Evolutionary conservation across 2,797 vertebrate species (phyloP).

Genomic region (Cichlasoma orientale): DNA sequence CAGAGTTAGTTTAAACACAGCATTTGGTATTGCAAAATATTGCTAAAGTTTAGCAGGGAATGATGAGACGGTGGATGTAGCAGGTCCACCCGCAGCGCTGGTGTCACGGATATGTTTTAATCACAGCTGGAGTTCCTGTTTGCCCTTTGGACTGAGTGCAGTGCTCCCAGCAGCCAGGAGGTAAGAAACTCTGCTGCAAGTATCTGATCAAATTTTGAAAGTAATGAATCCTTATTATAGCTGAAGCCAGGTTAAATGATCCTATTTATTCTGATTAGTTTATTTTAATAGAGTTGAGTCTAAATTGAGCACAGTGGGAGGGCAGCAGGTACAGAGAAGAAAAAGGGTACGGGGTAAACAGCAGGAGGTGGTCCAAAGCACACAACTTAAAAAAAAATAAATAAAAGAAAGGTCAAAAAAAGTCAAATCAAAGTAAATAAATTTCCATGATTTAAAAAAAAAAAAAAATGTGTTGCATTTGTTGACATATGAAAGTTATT

Average conservation of each 20-base stretch:
- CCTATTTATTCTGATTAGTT: conserved; percentile 3
- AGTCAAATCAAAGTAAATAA: background rate
- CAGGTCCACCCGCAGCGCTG: background rate
- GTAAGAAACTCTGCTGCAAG: conserved; percentile 20
- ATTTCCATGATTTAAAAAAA: background rate
- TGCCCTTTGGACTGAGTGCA: conserved; percentile 38
- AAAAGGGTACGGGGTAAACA: background rate
- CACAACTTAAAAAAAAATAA: background rate
- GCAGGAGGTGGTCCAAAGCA: background rate
- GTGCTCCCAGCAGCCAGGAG: conserved; percentile 23
- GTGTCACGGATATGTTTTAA: conserved; percentile 5
- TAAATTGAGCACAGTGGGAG: conserved; percentile 7
- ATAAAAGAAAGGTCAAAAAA: background rate
- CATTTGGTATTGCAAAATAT: background rate
- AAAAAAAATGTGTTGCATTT: background rate
- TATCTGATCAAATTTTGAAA: conserved; percentile 21
- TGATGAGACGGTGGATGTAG: background rate
- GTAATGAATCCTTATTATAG: conserved; percentile 34
- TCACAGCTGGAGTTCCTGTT: conserved; percentile 32
- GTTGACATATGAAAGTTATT: conserved; percentile 16
- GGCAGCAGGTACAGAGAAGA: conserved; percentile 5
- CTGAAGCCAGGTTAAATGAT: background rate
- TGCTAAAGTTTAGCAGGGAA: conserved; percentile 2
- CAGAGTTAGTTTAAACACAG: background rate
- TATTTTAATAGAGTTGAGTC: conserved; percentile 1